A percentile compares a stretch with the other conserved stretches of the same genome.
phyloP scores from a whole-genome alignment of 2,113 vertebrate genomes.

The Cavia porcellus region DNA sequence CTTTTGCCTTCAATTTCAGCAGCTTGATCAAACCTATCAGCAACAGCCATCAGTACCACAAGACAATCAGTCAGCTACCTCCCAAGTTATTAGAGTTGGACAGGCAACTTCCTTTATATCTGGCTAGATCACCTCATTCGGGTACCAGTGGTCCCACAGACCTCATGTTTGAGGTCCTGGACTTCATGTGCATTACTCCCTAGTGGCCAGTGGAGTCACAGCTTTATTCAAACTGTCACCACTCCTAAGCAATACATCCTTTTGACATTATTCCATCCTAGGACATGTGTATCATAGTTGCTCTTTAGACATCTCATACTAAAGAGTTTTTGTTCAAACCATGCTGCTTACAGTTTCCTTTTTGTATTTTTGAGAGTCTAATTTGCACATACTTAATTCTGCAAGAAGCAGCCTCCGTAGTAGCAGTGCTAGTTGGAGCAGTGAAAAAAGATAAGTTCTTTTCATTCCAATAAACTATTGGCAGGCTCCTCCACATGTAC shows the following conservation, averaged over 20 bases:
- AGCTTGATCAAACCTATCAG: background rate
- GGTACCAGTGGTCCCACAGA: background rate
- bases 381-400: background rate
- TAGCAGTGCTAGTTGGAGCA: background rate
- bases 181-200: background rate
- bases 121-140: background rate
- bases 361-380: background rate
- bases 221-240: background rate
- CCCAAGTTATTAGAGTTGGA: background rate
- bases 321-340: background rate
- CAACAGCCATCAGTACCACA: background rate
- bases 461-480: constrained; percentile 31
- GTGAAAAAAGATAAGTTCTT: constrained; percentile 13
- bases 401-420: background rate
- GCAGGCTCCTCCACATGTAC: background rate
- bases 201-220: background rate
- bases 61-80: background rate
- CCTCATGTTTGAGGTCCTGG: background rate
- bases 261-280: background rate
- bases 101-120: background rate
- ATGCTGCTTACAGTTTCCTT: constrained; percentile 7
- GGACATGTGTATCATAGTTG: background rate
- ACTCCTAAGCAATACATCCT: background rate
- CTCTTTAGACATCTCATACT: background rate
- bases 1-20: background rate